Percentiles rank a stretch among this genome's conserved stretches.
Evolutionary conservation across 2,113 vertebrate species (phyloP).

Genomic region (Sorex araneus): DNA sequence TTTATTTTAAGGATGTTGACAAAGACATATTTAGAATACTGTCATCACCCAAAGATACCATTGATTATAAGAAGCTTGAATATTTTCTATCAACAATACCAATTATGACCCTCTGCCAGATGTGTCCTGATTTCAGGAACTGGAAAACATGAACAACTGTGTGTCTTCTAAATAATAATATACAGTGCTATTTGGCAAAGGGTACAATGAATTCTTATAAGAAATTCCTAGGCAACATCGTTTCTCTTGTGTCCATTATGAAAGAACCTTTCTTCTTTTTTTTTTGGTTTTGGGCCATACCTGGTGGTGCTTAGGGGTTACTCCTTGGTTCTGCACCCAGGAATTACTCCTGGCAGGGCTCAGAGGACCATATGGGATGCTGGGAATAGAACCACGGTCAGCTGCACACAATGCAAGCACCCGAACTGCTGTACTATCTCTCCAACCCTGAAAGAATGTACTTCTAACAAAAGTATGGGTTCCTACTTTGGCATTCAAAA

Average conservation of each 20-base stretch:
- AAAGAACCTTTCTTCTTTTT: neutral
- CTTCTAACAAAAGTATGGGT: conserved; percentile 20
- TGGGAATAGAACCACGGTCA: too few relatives aligned
- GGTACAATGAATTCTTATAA: neutral
- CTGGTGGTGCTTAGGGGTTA: too few relatives aligned
- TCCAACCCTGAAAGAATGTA: neutral
- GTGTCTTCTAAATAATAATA: conserved; percentile 36
- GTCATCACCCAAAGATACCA: conserved; percentile 44
- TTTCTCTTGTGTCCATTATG: neutral
- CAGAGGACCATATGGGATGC: too few relatives aligned
- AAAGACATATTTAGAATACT: conserved; percentile 57
- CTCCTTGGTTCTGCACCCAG: too few relatives aligned
- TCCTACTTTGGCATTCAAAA: conserved; percentile 66
- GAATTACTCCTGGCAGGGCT: too few relatives aligned
- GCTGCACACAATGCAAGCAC: too few relatives aligned
- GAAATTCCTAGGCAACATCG: conserved; percentile 23
- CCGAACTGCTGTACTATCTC: too few relatives aligned
- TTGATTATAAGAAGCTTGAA: neutral
- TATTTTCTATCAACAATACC: conserved; percentile 19
- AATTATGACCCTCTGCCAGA: conserved; percentile 50
- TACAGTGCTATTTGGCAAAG: neutral
- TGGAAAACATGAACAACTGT: conserved; percentile 50
- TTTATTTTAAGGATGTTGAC: conserved; percentile 64
- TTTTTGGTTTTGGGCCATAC: too few relatives aligned
- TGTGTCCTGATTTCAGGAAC: conserved; percentile 42